Percentiles rank a stretch among this genome's conserved stretches.
Conservation (phyloP, 2,113 vertebrate species). For the Eidolon helvum region DNA sequence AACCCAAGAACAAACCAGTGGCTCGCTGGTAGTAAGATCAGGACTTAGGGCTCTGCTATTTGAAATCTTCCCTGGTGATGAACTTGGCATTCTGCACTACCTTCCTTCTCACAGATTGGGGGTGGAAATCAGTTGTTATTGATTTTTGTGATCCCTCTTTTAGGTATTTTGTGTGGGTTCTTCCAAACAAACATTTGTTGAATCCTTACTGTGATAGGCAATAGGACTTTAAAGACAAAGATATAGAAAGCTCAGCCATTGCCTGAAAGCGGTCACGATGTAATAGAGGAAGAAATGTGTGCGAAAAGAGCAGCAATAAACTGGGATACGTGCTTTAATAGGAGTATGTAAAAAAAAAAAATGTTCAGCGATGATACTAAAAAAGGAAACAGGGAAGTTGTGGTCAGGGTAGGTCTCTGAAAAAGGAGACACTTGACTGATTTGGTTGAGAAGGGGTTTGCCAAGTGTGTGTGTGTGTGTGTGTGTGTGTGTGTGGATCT, state of each 20-base stretch:
- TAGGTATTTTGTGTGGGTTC: not conserved
- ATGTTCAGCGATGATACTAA: not conserved
- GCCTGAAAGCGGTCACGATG: not conserved
- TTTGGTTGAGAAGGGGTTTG: not conserved
- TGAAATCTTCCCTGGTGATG: not conserved
- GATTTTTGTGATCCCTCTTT: not conserved
- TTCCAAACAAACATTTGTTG: not conserved
- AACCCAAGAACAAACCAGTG: not conserved
- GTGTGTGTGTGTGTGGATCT: not conserved
- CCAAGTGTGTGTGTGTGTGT: no score
- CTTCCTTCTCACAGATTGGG: not conserved
- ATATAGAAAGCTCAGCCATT: not conserved
- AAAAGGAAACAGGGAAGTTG: not conserved
- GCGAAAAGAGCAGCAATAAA: not conserved
- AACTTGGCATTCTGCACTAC: not conserved
- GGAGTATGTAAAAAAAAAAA: not conserved
- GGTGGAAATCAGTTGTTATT: not conserved
- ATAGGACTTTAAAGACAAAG: not conserved
- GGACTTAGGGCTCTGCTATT: not conserved
- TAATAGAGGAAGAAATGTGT: not conserved
- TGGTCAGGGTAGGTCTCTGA: not conserved
- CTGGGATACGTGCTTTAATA: not conserved
- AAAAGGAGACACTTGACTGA: not conserved
- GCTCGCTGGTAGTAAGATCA: not conserved
- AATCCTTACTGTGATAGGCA: not conserved